A percentile compares a stretch with the other conserved stretches of the same genome.
phyloP scores from a whole-genome alignment of 2,113 vertebrate species.

The Centropus bengalensis region DNA sequence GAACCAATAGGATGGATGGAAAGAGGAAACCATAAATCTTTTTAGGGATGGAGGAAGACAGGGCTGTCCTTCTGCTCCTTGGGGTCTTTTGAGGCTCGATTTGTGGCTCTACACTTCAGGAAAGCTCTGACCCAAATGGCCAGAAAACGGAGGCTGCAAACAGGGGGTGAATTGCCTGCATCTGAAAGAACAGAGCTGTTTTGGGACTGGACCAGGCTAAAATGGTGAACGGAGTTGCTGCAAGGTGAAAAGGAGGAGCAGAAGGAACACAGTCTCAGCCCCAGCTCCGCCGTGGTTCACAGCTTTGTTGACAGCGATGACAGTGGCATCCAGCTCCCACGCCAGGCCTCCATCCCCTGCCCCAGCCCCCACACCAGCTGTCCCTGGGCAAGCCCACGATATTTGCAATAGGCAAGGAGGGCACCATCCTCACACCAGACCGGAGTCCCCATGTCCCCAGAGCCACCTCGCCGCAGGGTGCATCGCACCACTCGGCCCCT shows the following conservation, averaged over 20 bases:
- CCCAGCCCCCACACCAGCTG: not conserved
- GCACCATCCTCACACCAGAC: not conserved
- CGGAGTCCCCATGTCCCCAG: rapidly evolving
- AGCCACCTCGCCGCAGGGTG: rapidly evolving
- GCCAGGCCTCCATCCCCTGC: not conserved
- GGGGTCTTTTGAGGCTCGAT: not conserved
- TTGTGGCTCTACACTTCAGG: not conserved
- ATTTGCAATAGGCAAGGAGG: too few relatives aligned
- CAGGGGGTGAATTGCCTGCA: not conserved
- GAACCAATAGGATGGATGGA: not conserved
- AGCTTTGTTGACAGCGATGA: not conserved
- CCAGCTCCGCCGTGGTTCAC: not conserved
- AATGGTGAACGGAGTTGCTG: not conserved
- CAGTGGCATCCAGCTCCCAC: not conserved
- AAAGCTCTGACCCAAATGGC: too few relatives aligned
- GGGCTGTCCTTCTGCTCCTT: not conserved
- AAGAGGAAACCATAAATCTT: not conserved
- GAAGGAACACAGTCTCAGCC: not conserved
- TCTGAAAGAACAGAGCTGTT: not conserved
- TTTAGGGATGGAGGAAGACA: rapidly evolving
- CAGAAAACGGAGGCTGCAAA: not conserved
- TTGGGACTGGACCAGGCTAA: not conserved
- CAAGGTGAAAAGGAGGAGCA: not conserved
- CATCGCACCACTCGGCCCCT: not conserved
- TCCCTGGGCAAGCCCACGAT: rapidly evolving